Conservation (phyloP, 2,888 invertebrate species). For the Nasonovia ribisnigri region DNA sequence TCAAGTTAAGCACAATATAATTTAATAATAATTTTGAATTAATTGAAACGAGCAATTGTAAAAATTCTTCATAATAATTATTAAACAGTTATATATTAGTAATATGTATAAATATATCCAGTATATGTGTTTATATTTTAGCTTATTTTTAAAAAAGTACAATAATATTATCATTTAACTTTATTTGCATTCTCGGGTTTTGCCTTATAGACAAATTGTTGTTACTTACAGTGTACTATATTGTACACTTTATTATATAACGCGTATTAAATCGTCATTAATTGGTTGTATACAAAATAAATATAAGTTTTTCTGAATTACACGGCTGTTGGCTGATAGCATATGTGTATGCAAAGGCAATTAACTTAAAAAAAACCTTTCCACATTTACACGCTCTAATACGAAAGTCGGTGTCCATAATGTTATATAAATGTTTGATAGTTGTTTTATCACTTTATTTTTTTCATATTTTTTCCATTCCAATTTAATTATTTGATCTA, state of each 20-base stretch:
- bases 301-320: neutral
- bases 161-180: neutral
- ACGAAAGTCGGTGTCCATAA: neutral
- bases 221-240: neutral
- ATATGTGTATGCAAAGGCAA: neutral
- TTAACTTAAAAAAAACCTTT: slow-evolving; percentile 3
- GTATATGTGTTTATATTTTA: neutral
- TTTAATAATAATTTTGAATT: neutral
- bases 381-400: neutral
- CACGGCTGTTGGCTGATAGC: neutral
- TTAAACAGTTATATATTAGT: neutral
- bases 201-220: neutral
- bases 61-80: neutral
- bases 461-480: neutral
- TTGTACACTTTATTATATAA: neutral
- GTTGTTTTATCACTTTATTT: neutral
- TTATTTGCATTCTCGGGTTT: neutral
- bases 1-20: neutral
- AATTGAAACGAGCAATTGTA: neutral
- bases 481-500: neutral
- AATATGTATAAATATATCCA: too few relatives aligned
- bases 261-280: neutral
- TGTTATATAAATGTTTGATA: neutral
- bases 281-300: neutral
- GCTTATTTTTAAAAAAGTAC: neutral